Base-by-base conservation (phyloP, 2,113 vertebrate genomes). In the Gopherus flavomarginatus region DNA sequence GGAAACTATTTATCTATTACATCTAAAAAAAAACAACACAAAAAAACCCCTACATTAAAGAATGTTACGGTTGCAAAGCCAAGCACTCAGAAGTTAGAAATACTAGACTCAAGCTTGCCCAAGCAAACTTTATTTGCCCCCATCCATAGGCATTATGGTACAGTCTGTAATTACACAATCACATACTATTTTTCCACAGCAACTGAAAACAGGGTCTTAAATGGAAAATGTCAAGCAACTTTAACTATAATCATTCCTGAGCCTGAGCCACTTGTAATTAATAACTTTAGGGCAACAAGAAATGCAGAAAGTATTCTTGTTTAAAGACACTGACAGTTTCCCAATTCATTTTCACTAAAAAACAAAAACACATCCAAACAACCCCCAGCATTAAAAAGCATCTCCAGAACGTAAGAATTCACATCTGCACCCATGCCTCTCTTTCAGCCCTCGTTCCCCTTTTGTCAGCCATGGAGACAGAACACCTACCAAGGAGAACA, bases 241-340 rank as follows among this genome's bases (percentile, higher is more conserved):
- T 42, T 24, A 38, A 42, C n/a, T 75, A 22, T 11, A 75, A 38
- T 21, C 38, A 75, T 38, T 75, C 19, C 88, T 89, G 88, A n/a
- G n/a, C 95, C 94, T 95, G 96, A 0, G 0, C 92, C 83, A 87
- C 12, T 92, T 93, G 81, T 38, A 53, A 26, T 85, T 89, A 95
- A 93, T 95, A 92, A 96, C 95, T 91, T 92, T 91, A 96, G 91
- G 96, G 94, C 80, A 81, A 95, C 54, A 86, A 80, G 90, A 95
- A 75, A 91, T 31, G 21, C 83, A 96, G 97, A 92, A 96, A 94
- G 94, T 72, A 75, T 1, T 3, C 16, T 27, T 87, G 81, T 77
- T 54, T 83, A 24, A 16, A 94, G 87, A 85, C 47, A 77, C 8
- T 62, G 89, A 81, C 87, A 83, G 94, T 90, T 94, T 93, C 88